A percentile compares a stretch with the other conserved stretches of the same genome.
phyloP scores from a whole-genome alignment of 2,888 invertebrate species.

The Eristalinus sepulchralis region DNA sequence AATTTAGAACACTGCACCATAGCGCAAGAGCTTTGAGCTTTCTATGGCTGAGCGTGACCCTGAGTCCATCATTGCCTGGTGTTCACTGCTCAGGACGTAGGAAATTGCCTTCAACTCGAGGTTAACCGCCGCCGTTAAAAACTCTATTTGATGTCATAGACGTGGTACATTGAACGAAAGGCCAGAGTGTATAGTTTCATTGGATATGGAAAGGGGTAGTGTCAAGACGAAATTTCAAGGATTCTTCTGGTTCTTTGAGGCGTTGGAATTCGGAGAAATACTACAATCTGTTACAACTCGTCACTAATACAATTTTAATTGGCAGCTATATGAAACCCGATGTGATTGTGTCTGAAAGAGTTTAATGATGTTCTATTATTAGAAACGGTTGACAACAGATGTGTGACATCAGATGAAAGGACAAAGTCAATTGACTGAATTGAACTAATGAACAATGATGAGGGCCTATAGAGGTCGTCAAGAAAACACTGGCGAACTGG shows the following conservation, averaged over 20 bases:
- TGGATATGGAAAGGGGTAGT: not conserved
- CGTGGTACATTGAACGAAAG: not conserved
- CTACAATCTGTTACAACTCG: not conserved
- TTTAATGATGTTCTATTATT: too few relatives aligned
- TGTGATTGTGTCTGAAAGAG: not conserved
- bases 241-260: not conserved
- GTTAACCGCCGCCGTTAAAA: slow-evolving; percentile 38
- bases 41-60: slow-evolving; percentile 37
- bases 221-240: not conserved
- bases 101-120: slow-evolving; percentile 50
- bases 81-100: slow-evolving; percentile 15
- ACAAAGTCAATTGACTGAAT: too few relatives aligned
- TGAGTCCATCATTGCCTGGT: slow-evolving; percentile 51
- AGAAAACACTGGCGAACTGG: too few relatives aligned
- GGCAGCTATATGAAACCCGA: not conserved
- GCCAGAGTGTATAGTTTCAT: not conserved
- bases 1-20: slow-evolving; percentile 53
- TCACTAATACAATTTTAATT: not conserved
- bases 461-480: too few relatives aligned
- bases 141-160: slow-evolving; percentile 45
- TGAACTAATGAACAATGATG: too few relatives aligned
- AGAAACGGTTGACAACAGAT: not conserved
- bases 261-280: not conserved
- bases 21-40: slow-evolving; percentile 53
- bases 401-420: too few relatives aligned